Conservation (phyloP, 2,888 invertebrate genomes). For the Harpagoxenus sublaevis region DNA sequence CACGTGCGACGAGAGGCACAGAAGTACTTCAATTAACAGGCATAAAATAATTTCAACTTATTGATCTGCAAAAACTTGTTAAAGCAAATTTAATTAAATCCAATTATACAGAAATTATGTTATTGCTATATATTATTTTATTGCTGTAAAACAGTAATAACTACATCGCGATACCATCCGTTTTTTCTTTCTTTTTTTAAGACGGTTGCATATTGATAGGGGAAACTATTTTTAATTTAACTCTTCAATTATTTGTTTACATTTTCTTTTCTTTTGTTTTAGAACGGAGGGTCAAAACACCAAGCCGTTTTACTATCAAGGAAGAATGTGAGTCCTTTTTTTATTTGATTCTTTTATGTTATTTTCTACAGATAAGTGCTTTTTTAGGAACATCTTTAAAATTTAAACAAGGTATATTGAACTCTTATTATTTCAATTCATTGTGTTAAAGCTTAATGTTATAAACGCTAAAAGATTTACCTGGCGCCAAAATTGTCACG, state of each 20-base stretch:
- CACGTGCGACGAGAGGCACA: neutral
- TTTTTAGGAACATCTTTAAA: neutral
- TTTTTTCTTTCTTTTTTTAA: neutral
- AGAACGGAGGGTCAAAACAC: constrained; percentile 78
- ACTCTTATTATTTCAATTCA: neutral
- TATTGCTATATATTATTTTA: neutral
- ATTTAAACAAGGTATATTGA: neutral
- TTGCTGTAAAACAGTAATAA: neutral
- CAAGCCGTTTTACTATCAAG: constrained; percentile 79
- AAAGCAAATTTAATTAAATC: neutral
- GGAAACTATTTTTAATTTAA: constrained; percentile 65
- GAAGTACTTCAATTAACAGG: neutral
- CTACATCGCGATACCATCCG: neutral
- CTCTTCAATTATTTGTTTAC: constrained; percentile 68
- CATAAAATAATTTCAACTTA: constrained; percentile 22
- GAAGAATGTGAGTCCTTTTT: constrained; percentile 80
- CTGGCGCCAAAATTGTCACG: neutral
- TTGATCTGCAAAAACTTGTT: neutral
- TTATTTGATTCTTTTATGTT: constrained; percentile 44
- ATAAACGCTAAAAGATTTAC: neutral
- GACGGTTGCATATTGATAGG: constrained; percentile 2
- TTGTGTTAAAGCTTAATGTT: neutral
- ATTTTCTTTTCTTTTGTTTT: constrained; percentile 79
- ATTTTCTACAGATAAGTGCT: constrained; percentile 5
- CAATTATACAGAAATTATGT: neutral